phyloP scores from a whole-genome alignment of 2,797 vertebrate genomes.

The Anguilla marmorata region DNA sequence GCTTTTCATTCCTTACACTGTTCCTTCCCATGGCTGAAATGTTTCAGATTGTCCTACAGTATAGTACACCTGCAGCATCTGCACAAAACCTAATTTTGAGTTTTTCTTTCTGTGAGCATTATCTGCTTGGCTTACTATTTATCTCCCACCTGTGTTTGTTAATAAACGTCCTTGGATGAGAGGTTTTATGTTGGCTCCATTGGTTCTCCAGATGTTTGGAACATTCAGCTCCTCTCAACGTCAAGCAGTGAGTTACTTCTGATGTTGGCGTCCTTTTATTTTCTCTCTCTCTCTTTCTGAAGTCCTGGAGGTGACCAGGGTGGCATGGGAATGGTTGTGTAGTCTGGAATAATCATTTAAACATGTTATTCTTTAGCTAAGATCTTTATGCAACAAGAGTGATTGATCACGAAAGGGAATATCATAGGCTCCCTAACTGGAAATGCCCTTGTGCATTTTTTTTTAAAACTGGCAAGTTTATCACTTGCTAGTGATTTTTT shows the following conservation, averaged over 20 bases:
- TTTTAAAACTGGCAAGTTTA: background rate
- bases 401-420: conserved; percentile 30
- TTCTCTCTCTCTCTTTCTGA: conserved; percentile 13
- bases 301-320: conserved; percentile 21
- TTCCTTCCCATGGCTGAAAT: background rate
- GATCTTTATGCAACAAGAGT: conserved; percentile 16
- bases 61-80: background rate
- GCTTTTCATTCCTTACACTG: background rate
- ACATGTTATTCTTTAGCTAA: conserved; percentile 13
- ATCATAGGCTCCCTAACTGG: conserved; percentile 15
- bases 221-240: conserved; percentile 24
- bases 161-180: conserved; percentile 4
- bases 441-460: conserved; percentile 15
- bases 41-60: background rate
- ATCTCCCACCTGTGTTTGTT: background rate
- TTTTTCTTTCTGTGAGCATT: background rate
- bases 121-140: background rate
- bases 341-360: conserved; percentile 31
- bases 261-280: conserved; percentile 16
- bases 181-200: conserved; percentile 23
- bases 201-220: conserved; percentile 22
- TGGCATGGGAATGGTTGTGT: background rate
- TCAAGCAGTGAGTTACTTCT: background rate
- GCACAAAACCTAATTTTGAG: conserved; percentile 4
- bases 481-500: background rate